Evolutionary conservation across 1,140 invertebrate genomes (phyloP), one percentile per base, ranked within the genome.

Genomic region (Pararge aegeria): DNA sequence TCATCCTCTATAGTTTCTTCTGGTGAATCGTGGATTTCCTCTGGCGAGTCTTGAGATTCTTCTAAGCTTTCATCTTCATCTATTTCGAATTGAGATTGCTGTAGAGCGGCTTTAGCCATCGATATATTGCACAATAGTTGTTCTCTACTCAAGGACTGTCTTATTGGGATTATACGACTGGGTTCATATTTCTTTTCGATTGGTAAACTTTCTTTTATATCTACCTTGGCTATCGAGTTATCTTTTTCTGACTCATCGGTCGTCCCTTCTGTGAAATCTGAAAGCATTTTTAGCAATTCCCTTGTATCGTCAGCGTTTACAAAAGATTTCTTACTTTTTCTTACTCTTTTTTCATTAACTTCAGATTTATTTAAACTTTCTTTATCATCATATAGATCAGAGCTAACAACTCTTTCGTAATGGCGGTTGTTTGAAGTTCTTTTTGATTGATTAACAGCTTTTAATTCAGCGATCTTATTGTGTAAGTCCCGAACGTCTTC

Each of bases 261-360:
- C 51, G 51, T 48, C 3, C 64, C 61, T 38, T 82, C 82, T 24
- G 83, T 87, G 10, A 83, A 70, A 53, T 83, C 70, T 0, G 79
- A 76, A 0, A 88, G 56, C 71, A 87, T 80, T 27, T 83, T 69
- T 20, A 88, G 61, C 12, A 88, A 60, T 37, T 82, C 80, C 21
- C 73, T 75, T 5, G 83, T 88, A 30, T 81, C 68, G 44, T 88
- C 72, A 2, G 79, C 85, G 21, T 75, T 63, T 38, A 70, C 70
- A 19, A 78, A 57, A 12, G 58, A 62, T 55, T 67, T 69, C 48
- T 62, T 44, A n/a, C 13, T 49, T 52, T 58, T 55, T 4, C 27
- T 53, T 9, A 46, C 10, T 37, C 29, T 58, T 5, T 34, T n/a
- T 10, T 61, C 52, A 38, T 63, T 53, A 0, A 18, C 15, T 38